phyloP scores from a whole-genome alignment of 2,113 vertebrate genomes.

The Oncorhynchus tshawytscha region DNA sequence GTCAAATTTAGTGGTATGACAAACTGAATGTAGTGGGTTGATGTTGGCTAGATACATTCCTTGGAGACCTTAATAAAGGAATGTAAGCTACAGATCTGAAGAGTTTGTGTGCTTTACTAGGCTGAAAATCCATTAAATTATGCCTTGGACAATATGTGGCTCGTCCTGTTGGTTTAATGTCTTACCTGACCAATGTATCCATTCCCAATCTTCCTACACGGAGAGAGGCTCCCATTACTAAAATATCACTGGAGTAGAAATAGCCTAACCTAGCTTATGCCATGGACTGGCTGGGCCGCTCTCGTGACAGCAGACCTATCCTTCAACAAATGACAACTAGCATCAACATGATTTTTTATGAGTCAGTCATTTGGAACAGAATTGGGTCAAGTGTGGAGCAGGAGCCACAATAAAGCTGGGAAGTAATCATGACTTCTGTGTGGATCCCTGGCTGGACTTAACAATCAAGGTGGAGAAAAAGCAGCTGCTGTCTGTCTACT shows the following conservation, averaged over 20 bases:
- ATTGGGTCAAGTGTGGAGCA: constrained; percentile 20
- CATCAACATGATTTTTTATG: constrained; percentile 32
- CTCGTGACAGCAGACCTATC: neutral
- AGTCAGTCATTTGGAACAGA: constrained; percentile 32
- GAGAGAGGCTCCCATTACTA: too few relatives aligned
- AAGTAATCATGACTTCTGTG: constrained; percentile 18
- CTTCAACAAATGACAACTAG: constrained; percentile 29
- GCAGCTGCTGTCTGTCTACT: constrained; percentile 43
- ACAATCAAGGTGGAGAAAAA: constrained; percentile 25
- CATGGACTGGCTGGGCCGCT: neutral
- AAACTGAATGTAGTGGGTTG: too few relatives aligned
- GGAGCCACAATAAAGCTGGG: constrained; percentile 28
- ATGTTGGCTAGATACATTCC: too few relatives aligned
- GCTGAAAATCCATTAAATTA: too few relatives aligned
- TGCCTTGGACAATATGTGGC: too few relatives aligned
- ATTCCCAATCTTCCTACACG: neutral
- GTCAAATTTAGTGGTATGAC: too few relatives aligned
- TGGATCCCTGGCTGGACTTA: constrained; percentile 37
- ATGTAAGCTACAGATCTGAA: too few relatives aligned
- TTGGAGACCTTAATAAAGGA: too few relatives aligned
- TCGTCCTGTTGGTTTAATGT: neutral
- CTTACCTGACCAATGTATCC: neutral
- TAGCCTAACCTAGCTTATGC: too few relatives aligned
- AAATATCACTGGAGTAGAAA: neutral
- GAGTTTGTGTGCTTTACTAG: too few relatives aligned